Evolutionary conservation across 2,888 invertebrate genomes (phyloP).

Genomic region (Sinodicranocentrus sp.): DNA sequence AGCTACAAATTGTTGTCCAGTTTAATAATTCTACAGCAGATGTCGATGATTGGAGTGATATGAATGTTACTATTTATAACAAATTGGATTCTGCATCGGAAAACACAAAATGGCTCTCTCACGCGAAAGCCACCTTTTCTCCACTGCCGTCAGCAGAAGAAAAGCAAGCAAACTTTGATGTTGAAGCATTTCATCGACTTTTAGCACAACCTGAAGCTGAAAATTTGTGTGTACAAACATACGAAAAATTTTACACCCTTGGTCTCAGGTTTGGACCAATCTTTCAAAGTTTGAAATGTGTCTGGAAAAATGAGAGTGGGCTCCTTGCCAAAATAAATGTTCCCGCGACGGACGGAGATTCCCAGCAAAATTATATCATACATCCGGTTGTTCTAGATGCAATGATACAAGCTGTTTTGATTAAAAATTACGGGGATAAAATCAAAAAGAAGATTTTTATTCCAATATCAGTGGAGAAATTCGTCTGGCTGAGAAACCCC

Average conservation of each 20-base stretch:
- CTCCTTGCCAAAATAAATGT: conserved; percentile 13
- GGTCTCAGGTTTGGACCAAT: conserved; percentile 56
- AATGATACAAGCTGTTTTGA: conserved; percentile 3
- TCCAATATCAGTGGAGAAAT: not conserved
- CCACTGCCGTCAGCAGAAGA: conserved; percentile 18
- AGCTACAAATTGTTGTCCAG: conserved; percentile 32
- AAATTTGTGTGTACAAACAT: not conserved
- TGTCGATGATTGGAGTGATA: conserved; percentile 16
- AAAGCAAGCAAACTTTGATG: not conserved
- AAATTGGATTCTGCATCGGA: not conserved
- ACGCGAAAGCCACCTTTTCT: conserved; percentile 51
- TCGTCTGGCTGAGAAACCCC: not conserved
- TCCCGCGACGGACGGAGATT: not conserved
- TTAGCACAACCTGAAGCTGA: not conserved
- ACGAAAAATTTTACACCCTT: conserved; percentile 34
- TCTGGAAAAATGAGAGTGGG: not conserved
- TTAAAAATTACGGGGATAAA: not conserved
- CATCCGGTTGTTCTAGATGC: conserved; percentile 34
- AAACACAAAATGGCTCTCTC: conserved; percentile 37
- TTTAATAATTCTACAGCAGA: not conserved
- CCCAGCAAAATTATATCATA: conserved; percentile 1
- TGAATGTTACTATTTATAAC: conserved; percentile 19
- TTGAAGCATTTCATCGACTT: not conserved
- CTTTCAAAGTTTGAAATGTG: conserved; percentile 14
- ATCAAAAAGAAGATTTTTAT: conserved; percentile 13